A percentile compares a stretch with the other conserved stretches of the same genome.
Conservation (phyloP, 2,797 vertebrate species). For the Galago senegalensis region DNA sequence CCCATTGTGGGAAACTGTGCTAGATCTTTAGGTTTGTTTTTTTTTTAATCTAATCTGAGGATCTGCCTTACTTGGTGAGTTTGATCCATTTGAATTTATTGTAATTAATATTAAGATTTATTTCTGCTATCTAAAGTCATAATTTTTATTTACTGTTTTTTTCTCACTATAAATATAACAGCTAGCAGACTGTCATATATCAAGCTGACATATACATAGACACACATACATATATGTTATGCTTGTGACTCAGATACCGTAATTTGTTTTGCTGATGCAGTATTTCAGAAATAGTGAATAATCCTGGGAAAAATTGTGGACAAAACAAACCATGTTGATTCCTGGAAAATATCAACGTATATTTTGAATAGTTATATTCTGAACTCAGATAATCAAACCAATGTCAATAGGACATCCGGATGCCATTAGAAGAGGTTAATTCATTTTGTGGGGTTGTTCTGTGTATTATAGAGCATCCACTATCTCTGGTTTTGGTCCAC, state of each 20-base stretch:
- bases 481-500: background rate
- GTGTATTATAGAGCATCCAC: background rate
- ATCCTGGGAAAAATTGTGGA: background rate
- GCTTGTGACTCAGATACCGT: background rate
- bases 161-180: background rate
- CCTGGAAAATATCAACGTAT: background rate
- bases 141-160: background rate
- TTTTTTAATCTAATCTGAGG: background rate
- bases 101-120: background rate
- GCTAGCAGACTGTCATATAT: background rate
- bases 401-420: background rate
- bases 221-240: background rate
- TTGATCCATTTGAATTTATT: background rate
- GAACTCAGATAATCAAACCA: background rate
- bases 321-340: background rate
- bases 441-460: background rate
- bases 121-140: background rate
- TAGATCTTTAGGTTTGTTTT: background rate
- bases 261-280: background rate
- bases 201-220: background rate
- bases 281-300: conserved; percentile 28
- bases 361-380: background rate
- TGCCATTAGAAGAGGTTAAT: background rate
- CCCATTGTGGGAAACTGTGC: background rate
- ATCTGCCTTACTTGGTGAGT: background rate